Conservation (phyloP, 2,888 invertebrate species). For the Leucozona laternaria region DNA sequence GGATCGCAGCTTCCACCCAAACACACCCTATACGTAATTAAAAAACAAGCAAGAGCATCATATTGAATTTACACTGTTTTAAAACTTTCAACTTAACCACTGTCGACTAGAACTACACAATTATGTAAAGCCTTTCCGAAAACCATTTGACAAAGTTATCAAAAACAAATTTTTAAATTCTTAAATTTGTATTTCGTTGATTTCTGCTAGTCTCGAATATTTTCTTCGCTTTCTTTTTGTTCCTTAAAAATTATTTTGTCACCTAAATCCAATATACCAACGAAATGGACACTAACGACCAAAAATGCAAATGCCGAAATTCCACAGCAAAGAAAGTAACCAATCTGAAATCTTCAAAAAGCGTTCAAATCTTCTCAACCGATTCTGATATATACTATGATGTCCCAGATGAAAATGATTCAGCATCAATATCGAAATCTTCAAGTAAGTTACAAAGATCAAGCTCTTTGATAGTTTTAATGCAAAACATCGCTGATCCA, state of each 20-base stretch:
- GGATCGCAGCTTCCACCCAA: no score
- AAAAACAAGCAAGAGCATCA: no score
- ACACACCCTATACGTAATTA: no score
- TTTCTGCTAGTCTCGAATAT: not conserved
- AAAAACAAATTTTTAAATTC: not conserved
- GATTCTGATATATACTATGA: constrained; percentile 40
- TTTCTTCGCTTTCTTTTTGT: not conserved
- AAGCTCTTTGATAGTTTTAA: constrained; percentile 2
- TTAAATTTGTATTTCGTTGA: not conserved
- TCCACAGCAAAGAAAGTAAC: not conserved
- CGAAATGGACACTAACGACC: not conserved
- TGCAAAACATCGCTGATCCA: constrained; percentile 32
- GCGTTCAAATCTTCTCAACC: not conserved
- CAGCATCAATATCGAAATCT: not conserved
- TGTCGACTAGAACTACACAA: not conserved
- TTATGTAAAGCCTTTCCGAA: not conserved
- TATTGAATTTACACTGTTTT: no score
- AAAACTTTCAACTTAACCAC: not conserved
- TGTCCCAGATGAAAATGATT: not conserved
- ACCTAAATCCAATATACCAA: not conserved
- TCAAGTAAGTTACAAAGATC: constrained; percentile 37
- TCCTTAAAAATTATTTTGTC: not conserved
- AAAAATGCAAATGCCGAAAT: not conserved
- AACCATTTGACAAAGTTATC: not conserved
- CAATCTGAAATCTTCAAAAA: not conserved